Percentiles rank a stretch among this genome's conserved stretches.
Conservation (phyloP, 2,113 vertebrate genomes). For the Eulemur macaco region DNA sequence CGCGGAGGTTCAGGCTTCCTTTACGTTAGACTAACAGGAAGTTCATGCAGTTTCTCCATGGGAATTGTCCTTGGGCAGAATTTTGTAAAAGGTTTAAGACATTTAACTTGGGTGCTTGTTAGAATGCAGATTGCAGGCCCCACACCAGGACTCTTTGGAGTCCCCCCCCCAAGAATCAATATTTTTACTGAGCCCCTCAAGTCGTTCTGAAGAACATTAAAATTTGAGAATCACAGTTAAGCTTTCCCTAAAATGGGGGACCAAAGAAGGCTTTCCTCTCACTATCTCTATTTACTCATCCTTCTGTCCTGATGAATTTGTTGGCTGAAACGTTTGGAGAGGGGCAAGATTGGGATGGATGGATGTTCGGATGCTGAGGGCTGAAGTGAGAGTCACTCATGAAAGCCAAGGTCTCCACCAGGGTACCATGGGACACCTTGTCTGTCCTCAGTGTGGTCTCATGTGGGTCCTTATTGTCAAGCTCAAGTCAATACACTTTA, state of each 20-base stretch:
- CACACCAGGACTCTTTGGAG: not conserved
- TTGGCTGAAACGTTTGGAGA: not conserved
- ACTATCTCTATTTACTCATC: not conserved
- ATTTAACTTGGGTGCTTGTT: not conserved
- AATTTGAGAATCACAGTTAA: not conserved
- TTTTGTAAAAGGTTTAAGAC: not conserved
- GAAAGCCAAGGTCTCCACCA: not conserved
- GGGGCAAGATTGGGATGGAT: not conserved
- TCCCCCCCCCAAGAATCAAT: not conserved
- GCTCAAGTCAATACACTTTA: not conserved
- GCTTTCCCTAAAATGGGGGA: not conserved
- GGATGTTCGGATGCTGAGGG: not conserved
- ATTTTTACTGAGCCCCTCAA: not conserved
- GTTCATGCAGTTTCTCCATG: not conserved
- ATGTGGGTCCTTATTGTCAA: not conserved
- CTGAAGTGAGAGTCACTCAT: not conserved
- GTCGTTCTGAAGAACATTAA: not conserved
- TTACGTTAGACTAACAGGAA: not conserved
- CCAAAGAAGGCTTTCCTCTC: not conserved
- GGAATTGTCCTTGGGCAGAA: not conserved
- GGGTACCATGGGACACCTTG: not conserved
- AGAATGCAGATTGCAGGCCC: not conserved
- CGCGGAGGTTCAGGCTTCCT: not conserved
- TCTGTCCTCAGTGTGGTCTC: not conserved
- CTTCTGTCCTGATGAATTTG: not conserved